Conservation (phyloP, 92 coral and sea anemone species). For the Epizoanthus scotinus region DNA sequence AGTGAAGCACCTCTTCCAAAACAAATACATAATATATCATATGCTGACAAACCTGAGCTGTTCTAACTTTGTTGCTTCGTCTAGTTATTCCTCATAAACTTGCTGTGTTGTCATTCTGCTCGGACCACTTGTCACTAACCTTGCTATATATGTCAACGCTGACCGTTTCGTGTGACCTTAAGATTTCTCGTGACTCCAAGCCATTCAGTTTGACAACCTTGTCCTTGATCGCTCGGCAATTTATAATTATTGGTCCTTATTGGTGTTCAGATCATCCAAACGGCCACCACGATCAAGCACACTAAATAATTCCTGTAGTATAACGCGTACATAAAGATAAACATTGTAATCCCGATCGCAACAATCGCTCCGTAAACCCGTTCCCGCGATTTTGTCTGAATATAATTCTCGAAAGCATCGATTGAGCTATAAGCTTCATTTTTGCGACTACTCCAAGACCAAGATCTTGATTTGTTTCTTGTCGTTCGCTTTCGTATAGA, state of each 20-base stretch:
- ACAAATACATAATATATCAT: conserved; percentile 34
- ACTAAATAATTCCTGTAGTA: conserved; percentile 88
- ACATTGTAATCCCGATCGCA: conserved; percentile 76
- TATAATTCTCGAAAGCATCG: conserved; percentile 84
- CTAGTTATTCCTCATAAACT: neutral
- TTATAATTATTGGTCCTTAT: too few species aligned
- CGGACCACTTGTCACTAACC: too few species aligned
- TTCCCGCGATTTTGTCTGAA: conserved; percentile 68
- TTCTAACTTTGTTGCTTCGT: neutral
- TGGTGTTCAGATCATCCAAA: conserved; percentile 64
- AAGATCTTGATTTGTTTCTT: conserved; percentile 28
- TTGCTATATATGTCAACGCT: too few species aligned
- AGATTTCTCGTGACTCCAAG: too few species aligned
- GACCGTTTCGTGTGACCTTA: too few species aligned
- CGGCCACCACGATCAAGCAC: conserved; percentile 83
- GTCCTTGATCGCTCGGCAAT: too few species aligned
- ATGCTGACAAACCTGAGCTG: neutral
- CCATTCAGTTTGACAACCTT: too few species aligned
- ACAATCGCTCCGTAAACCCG: conserved; percentile 66
- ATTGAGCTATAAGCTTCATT: conserved; percentile 76
- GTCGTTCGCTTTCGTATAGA: conserved; percentile 11
- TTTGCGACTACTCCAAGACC: conserved; percentile 32
- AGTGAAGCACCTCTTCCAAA: neutral
- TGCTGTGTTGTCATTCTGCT: neutral
- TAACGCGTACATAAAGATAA: conserved; percentile 74